Base-by-base conservation (phyloP, 1,140 invertebrate genomes). In the Drosophila rhopaloa region DNA sequence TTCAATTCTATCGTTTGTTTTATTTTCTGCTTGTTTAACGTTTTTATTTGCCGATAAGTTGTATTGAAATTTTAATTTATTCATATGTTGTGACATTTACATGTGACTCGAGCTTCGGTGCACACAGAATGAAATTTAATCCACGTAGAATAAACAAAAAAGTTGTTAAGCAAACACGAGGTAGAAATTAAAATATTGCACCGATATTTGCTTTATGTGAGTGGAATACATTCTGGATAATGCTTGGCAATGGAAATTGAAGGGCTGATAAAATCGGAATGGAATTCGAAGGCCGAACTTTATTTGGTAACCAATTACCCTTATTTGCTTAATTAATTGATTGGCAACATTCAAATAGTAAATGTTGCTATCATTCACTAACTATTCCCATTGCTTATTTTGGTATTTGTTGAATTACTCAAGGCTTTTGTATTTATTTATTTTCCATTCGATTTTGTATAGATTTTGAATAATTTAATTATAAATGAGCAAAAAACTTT, bases 1-100 rank as follows among this genome's bases (percentile, higher is more conserved):
- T 58, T 16, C 46, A 53, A 48, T 59, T 29, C 5, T 19, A 9
- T 24, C 43, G 37, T 56, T 53, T 47, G 29, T 19, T 67, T 41
- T 50, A 35, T 72, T 54, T 56, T 32, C 16, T 29, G 43, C 54
- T 59, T 16, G n/a, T 27, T 50, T 19, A 0, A 9, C 24, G 35
- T 46, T 74, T 54, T 56, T 59, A 14, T 61, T 44, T 61, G 27
- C 35, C 44, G 14, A 73, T 61, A 73, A 77, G 79, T 81, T 78
- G 65, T 71, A 81, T 71, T 76, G 73, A 60, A 71, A 60, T 60
- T 76, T 63, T 81, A 81, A 81, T 73, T 59, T 68, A 74, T 73
- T 76, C 68, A 65, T 76, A 56, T 63, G 55, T 38, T 24, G 58
- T 55, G 60, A 71, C 57, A 79, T 79, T 79, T 53, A 27, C 44